These are phyloP conservation scores for Anolis apletophallus DNA, from an alignment of 2,797 vertebrate species.

Conservation along the genomic window DNA sequence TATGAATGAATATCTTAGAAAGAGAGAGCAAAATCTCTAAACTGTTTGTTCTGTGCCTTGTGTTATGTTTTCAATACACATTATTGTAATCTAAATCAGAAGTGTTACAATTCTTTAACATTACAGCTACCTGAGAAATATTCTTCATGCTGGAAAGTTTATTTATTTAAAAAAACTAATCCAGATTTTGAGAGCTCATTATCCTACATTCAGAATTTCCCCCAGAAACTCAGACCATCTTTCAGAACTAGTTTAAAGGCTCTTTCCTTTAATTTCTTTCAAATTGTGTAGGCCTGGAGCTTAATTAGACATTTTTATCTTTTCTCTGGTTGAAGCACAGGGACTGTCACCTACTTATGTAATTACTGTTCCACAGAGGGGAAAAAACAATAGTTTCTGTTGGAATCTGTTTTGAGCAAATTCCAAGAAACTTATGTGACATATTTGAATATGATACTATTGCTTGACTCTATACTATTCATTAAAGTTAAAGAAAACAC, in stretches of 20 bases:
- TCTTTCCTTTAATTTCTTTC: constrained; percentile 10
- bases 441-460: background rate
- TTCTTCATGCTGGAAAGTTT: background rate
- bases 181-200: constrained; percentile 1
- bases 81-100: background rate
- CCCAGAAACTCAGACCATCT: background rate
- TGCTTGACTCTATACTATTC: background rate
- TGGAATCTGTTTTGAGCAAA: background rate
- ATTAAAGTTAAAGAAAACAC: background rate
- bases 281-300: background rate
- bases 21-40: too few species aligned
- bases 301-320: constrained; percentile 10
- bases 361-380: background rate
- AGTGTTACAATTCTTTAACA: background rate
- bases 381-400: background rate
- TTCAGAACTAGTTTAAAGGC: constrained; percentile 13
- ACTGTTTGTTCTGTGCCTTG: background rate
- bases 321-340: background rate
- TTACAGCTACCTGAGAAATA: background rate
- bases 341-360: background rate
- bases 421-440: background rate
- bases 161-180: constrained; percentile 3
- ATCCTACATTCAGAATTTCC: background rate
- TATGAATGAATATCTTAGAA: background rate
- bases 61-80: background rate